Evolutionary conservation across 92 coral and sea anemone genomes (phyloP), one percentile per base, ranked within the genome.

Genomic region (Pocillopora meandrina): DNA sequence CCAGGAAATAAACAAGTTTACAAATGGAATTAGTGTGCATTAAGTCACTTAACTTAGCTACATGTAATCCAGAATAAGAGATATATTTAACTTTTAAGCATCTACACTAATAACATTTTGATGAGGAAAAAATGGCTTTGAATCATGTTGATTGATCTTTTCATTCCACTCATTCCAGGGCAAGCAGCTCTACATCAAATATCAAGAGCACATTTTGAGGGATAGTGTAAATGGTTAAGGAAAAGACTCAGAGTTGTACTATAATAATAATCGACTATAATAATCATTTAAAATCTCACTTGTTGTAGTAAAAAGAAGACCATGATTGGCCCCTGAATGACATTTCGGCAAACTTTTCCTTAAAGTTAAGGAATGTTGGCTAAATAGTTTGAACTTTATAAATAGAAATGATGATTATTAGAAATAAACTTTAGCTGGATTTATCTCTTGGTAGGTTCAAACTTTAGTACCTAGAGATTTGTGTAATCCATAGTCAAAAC

Each of bases 121-220:
- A 1, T 12, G 55, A n/a, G 33, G 19, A 14, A 35, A 35, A 35
- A 8, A 34, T 36, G 15, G n/a, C 16, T 2, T 0, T 12, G 72
- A 17, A 68, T 23, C 10, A 23, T 55, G 42, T 70, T 21, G 9
- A 65, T 13, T 21, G 62, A 4, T 12, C 62, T 12, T 19, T 13
- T 74, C 19, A 26, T 26, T 26, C 26, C 26, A 26, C 26, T 26
- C 26, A 65, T 57, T 77, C 82, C 33, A 94, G 1, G 18, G 82
- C 84, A 0, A 96, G 20, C 47, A 96, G 79, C 83, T 94, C 99
- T 10, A 96, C 99, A 87, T 96, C 97, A 92, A 96, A 96, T 77
- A 91, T 74, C 75, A 96, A 88, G 11, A 92, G 88, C 3, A 97
- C 94, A 85, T 86, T 95, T 74, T 93, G 95, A 9, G 98, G 98